Conservation (phyloP, 2,797 vertebrate genomes). For the Gobio occitaniae region DNA sequence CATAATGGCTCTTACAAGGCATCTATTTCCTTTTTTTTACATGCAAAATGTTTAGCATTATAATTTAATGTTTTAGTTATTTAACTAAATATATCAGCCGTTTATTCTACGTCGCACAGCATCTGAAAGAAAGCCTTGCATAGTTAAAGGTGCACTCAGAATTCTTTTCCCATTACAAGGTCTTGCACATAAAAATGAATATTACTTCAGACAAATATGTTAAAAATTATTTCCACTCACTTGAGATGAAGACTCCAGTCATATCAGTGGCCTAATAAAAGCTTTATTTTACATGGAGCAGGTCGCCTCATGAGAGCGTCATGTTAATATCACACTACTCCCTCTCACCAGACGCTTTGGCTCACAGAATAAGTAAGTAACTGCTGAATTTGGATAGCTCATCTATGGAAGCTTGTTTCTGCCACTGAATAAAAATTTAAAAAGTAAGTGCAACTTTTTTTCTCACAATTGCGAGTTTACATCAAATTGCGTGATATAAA, state of each 20-base stretch:
- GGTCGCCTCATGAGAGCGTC: background rate
- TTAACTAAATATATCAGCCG: background rate
- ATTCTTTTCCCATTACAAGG: too few species aligned
- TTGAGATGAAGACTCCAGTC: background rate
- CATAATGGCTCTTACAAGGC: background rate
- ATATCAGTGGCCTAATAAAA: background rate
- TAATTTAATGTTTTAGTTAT: background rate
- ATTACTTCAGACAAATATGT: background rate
- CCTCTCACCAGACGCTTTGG: background rate
- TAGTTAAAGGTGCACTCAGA: background rate
- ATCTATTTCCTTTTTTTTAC: conserved; percentile 7
- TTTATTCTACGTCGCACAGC: background rate
- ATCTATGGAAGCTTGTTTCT: background rate
- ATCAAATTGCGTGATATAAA: too few species aligned
- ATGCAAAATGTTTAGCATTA: background rate
- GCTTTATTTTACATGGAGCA: background rate
- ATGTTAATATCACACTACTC: background rate
- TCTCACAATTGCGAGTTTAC: too few species aligned
- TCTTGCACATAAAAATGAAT: background rate
- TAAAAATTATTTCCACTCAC: background rate
- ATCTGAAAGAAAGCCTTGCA: background rate
- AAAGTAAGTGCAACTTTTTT: too few species aligned
- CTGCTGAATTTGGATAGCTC: background rate
- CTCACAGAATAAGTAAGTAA: background rate
- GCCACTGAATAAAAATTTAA: too few species aligned